These are phyloP conservation scores for Nomada fucata DNA, from an alignment of 2,888 invertebrate species.

Conservation along the genomic window DNA sequence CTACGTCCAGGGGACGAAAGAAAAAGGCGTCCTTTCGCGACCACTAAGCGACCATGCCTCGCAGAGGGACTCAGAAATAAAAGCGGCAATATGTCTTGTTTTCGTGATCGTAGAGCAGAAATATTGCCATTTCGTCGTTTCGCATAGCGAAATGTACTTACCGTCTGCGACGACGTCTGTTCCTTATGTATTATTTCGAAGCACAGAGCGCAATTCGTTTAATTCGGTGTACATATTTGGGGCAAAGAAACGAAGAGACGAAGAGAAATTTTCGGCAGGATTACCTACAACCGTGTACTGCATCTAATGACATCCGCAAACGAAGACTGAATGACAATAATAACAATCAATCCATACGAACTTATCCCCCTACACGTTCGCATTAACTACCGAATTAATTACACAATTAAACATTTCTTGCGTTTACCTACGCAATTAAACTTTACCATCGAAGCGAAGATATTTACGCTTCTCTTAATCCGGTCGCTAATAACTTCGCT, in stretches of 20 bases:
- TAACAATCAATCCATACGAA: no score
- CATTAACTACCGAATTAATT: no score
- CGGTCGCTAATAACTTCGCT: not conserved
- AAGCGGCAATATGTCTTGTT: slow-evolving; percentile 31
- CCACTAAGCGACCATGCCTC: not conserved
- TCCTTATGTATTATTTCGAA: not conserved
- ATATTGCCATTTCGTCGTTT: not conserved
- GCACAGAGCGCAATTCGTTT: not conserved
- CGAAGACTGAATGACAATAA: no score
- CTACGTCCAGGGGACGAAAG: slow-evolving; percentile 8
- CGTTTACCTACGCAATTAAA: no score
- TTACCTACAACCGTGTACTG: no score
- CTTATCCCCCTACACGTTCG: no score
- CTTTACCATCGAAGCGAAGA: no score
- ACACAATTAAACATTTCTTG: no score
- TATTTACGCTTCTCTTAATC: no score
- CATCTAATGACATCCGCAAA: no score
- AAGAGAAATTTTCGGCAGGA: no score
- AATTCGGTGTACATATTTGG: not conserved
- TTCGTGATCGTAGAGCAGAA: not conserved
- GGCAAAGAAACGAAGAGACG: not conserved
- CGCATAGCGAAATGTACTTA: not conserved
- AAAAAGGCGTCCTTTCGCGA: slow-evolving; percentile 9
- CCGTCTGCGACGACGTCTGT: not conserved
- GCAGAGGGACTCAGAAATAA: not conserved